A percentile compares a stretch with the other conserved stretches of the same genome.
These are phyloP conservation scores for Amblyteles armatorius DNA, from an alignment of 2,888 invertebrate species.

Conservation along the genomic window DNA sequence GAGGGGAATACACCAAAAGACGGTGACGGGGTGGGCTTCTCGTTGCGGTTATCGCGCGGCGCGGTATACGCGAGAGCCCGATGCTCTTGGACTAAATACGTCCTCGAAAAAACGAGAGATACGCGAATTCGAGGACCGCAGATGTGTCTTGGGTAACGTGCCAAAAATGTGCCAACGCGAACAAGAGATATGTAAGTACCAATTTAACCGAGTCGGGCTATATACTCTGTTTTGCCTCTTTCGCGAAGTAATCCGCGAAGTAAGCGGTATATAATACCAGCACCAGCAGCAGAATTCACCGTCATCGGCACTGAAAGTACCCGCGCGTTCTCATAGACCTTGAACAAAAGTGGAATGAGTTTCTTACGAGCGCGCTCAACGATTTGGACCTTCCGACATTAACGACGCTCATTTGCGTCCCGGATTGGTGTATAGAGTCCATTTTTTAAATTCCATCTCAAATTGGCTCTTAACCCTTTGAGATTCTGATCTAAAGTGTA, in stretches of 20 bases:
- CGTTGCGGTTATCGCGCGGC: slow-evolving; percentile 72
- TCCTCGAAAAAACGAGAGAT: slow-evolving; percentile 75
- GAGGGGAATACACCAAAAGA: slow-evolving; percentile 25
- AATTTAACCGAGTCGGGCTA: slow-evolving; percentile 76
- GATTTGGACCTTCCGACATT: slow-evolving; percentile 11
- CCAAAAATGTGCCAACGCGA: slow-evolving; percentile 81
- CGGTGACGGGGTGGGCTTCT: slow-evolving; percentile 6
- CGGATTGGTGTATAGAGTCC: slow-evolving; percentile 16
- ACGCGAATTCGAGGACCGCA: slow-evolving; percentile 73
- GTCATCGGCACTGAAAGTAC: slow-evolving; percentile 36
- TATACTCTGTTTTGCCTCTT: slow-evolving; percentile 3
- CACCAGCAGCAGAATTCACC: slow-evolving; percentile 47
- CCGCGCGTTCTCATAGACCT: slow-evolving; percentile 60
- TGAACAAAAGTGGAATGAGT: slow-evolving; percentile 69
- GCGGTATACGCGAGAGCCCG: slow-evolving; percentile 40
- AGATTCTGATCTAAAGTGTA: neutral
- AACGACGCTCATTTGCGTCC: slow-evolving; percentile 12
- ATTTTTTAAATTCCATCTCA: neutral
- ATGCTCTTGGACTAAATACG: slow-evolving; percentile 79
- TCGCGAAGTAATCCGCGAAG: slow-evolving; percentile 45
- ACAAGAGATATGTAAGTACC: slow-evolving; percentile 81
- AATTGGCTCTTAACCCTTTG: neutral
- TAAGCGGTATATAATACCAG: slow-evolving; percentile 22
- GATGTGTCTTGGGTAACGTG: slow-evolving; percentile 77
- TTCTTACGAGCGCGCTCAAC: slow-evolving; percentile 38